A percentile compares a stretch with the other conserved stretches of the same genome.
Evolutionary conservation across 37 sponge, comb jelly and placozoan species (phyloP).

Genomic region (Trichoplax adhaerens): DNA sequence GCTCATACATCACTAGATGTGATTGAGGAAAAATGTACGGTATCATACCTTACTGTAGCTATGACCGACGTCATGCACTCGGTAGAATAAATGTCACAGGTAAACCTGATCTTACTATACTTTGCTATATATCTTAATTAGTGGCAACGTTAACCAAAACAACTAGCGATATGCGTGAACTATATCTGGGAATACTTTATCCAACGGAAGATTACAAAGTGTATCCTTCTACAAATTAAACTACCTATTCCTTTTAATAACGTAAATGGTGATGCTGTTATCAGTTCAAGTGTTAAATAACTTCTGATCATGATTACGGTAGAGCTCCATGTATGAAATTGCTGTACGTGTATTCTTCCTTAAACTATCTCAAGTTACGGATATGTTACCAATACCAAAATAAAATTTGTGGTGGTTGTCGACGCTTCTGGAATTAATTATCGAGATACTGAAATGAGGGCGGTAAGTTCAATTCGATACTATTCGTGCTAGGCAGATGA

Average conservation of each 20-base stretch:
- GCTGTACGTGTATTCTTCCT: neutral
- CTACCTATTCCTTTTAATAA: neutral
- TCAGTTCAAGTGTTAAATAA: neutral
- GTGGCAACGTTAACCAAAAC: neutral
- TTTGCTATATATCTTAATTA: neutral
- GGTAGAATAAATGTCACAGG: neutral
- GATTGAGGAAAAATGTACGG: slow-evolving; percentile 82
- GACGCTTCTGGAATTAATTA: slow-evolving; percentile 48
- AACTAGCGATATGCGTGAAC: slow-evolving; percentile 34
- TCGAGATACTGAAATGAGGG: slow-evolving; percentile 54
- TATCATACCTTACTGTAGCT: neutral
- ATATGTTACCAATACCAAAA: slow-evolving; percentile 90
- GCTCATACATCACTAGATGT: slow-evolving; percentile 93
- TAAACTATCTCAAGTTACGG: slow-evolving; percentile 54
- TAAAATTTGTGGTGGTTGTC: slow-evolving; percentile 72
- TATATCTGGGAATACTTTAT: slow-evolving; percentile 88
- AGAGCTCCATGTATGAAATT: neutral
- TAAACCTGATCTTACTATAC: neutral
- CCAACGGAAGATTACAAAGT: slow-evolving; percentile 90
- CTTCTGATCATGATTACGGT: neutral
- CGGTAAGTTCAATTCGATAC: slow-evolving; percentile 17
- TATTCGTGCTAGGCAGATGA: too few relatives aligned
- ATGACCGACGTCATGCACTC: neutral
- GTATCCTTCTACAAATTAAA: slow-evolving; percentile 13
- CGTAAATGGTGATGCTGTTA: neutral